Evolutionary conservation across 1,140 invertebrate genomes (phyloP), one percentile per base, ranked within the genome.

Genomic region (Temnothorax curvispinosus): DNA sequence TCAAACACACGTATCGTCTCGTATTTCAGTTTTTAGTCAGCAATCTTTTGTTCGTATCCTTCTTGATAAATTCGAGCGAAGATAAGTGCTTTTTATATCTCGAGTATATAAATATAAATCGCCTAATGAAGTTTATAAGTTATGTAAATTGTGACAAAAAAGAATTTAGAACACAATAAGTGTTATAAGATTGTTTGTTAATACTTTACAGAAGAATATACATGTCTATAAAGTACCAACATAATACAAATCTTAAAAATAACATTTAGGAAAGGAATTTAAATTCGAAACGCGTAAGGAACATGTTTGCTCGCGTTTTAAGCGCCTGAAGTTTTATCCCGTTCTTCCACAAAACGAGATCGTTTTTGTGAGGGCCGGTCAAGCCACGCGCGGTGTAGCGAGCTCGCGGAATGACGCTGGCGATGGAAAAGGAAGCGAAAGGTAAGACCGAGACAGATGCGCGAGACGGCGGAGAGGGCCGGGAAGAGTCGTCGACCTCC

Each of bases 401-500:
- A n/a, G 54, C 64, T 56, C 58, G 41, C 44, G 32, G 81, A 58
- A 47, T 52, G 13, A 77, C 72, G 18, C 72, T 38, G 41, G 54
- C 35, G 18, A 88, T 65, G 41, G 67, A 74, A 58, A 50, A 56
- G 87, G 78, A 89, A 86, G 75, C 82, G 74, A 75, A 75, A 90
- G 64, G 65, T 60, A 84, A 76, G 78, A 72, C 32, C 13, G 58
- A 52, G 77, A 65, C 56, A n/a, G 58, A 81, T 52, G 50, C 41
- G 62, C 75, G n/a, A 27, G 27, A n/a, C 6, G 58, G 7, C 7
- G 8, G 52, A 65, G 85, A 72, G 85, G n/a, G 69, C 21, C 41
- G 60, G 54, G 56, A 60, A 47, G 71, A 41, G 88, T 87, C 89
- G 88, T 87, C 74, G 89, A 90, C 89, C 89, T 78, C 75, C 15